Evolutionary conservation across 1,140 invertebrate species (phyloP).

Genomic region (Drosophila teissieri): DNA sequence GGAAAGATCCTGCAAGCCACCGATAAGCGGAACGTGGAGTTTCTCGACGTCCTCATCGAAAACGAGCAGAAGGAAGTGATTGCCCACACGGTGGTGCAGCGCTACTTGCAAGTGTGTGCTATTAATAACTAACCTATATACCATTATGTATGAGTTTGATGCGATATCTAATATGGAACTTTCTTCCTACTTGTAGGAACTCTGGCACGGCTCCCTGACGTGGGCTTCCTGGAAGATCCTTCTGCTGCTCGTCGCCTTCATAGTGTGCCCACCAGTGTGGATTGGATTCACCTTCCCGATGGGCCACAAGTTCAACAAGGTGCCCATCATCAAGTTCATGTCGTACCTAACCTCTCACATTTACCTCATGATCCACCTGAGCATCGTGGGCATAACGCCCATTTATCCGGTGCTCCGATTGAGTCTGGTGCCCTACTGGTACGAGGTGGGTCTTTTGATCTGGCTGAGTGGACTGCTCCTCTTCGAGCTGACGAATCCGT

Average conservation of each 20-base stretch:
- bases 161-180: too few relatives aligned
- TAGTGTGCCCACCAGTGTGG: constrained; percentile 98
- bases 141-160: too few relatives aligned
- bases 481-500: constrained; percentile 98
- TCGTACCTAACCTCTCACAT: constrained; percentile 99
- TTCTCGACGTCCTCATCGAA: constrained; percentile 98
- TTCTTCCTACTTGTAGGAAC: constrained; percentile 88
- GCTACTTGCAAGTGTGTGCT: constrained; percentile 92
- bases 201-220: constrained; percentile 97
- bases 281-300: constrained; percentile 97
- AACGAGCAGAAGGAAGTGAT: constrained; percentile 99
- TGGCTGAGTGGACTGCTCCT: constrained; percentile 98
- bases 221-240: constrained; percentile 98
- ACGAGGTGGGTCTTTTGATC: constrained; percentile 97
- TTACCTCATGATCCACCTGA: constrained; percentile 97
- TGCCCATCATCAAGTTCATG: constrained; percentile 99
- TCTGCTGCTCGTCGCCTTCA: constrained; percentile 95
- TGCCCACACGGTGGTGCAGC: constrained; percentile 94
- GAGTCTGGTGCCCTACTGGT: constrained; percentile 93
- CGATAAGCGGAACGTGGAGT: constrained; percentile 95
- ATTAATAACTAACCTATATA: neutral
- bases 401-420: constrained; percentile 92
- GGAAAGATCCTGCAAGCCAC: constrained; percentile 95
- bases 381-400: constrained; percentile 95
- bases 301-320: constrained; percentile 97